Base-by-base conservation (phyloP, 2,888 invertebrate species). In the Pegoplata infirma region DNA sequence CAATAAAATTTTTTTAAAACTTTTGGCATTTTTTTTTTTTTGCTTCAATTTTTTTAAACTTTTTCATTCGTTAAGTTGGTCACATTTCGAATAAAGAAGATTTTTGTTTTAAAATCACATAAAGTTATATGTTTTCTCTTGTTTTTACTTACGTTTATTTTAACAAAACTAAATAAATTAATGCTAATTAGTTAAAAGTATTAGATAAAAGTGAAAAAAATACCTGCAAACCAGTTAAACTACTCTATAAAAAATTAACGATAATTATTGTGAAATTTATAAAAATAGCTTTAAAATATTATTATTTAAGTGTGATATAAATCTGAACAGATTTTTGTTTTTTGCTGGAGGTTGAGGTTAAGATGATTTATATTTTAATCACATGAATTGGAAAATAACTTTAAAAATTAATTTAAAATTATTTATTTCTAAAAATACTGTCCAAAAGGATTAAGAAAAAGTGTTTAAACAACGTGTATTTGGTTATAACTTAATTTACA, bases 171-270 rank as follows among this genome's bases (percentile, higher is more conserved):
- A 51, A 51, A 51, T 28, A 28, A 55, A 25, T 12, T 36, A 56
- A 56, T 56, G 36, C 36, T 36, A 56, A 56, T 56, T 56, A 56
- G 56, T 40, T 40, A 17, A n/a, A 56, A 32, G 19, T 51, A 51
- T 36, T 19, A 25, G 16, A 25, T 14, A 28, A 32, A 28, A 55
- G 28, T 8, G 8, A 51, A 53, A 25, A 51, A 53, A 40, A 40
- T 53, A 40, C 19, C 36, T 40, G 5, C 28, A 61, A 61, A 61
- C 47, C 61, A 21, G 61, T 61, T 61, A 47, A 47, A 61, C 61
- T 46, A 47, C 61, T 61, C 47, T 47, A 47, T 61, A 47, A 28
- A 47, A 61, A 61, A 19, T 14, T 46, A 32, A 36, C 19, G 16
- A 44, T 23, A 46, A n/a, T n/a, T n/a, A 40, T 40, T 40, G 36